Conservation (phyloP, 2,797 vertebrate genomes). For the Coracias cyanogaster region DNA sequence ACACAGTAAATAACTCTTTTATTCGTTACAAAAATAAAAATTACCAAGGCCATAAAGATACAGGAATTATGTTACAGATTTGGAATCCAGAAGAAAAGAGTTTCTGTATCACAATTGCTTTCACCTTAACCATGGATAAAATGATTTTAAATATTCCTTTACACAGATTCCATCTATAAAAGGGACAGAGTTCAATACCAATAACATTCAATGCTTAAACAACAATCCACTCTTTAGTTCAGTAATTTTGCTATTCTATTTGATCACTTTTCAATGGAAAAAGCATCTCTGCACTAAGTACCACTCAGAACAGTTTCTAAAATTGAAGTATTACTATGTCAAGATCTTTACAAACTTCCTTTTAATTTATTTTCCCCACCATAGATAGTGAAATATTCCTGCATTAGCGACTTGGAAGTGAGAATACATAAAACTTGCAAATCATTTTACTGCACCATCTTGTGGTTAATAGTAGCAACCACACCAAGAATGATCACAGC, state of each 20-base stretch:
- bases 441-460: conserved; percentile 64
- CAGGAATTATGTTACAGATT: neutral
- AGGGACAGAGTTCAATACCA: neutral
- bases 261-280: neutral
- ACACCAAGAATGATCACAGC: neutral
- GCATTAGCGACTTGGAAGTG: neutral
- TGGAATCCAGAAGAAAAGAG: neutral
- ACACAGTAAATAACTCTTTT: neutral
- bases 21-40: neutral
- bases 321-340: neutral
- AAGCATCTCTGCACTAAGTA: neutral
- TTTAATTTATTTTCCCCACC: neutral
- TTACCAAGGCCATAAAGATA: neutral
- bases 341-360: neutral
- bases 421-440: neutral
- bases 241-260: neutral
- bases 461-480: conserved; percentile 39
- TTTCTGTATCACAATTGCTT: neutral
- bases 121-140: neutral
- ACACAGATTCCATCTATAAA: neutral
- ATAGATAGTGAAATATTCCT: neutral
- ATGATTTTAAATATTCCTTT: neutral
- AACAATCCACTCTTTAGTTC: neutral
- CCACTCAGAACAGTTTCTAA: neutral
- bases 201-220: neutral